Percentiles rank a stretch among this genome's conserved stretches.
phyloP scores from a whole-genome alignment of 2,888 invertebrate species.

The Acleris emargana region DNA sequence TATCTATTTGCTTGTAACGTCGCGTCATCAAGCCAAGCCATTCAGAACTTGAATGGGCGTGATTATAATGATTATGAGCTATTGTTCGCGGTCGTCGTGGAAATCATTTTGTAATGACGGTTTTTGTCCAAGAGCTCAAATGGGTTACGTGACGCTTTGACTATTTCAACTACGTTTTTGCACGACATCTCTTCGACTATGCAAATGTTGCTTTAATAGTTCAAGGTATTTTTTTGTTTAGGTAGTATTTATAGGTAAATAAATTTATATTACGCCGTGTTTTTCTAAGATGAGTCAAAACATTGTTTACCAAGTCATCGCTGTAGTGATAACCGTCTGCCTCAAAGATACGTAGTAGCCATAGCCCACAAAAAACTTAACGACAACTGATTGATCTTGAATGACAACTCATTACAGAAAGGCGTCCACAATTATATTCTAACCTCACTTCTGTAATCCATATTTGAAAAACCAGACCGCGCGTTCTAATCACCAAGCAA shows the following conservation, averaged over 20 bases:
- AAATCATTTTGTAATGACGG: slow-evolving; percentile 10
- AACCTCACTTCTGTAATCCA: not conserved
- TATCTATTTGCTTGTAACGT: slow-evolving; percentile 1
- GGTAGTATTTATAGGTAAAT: not conserved
- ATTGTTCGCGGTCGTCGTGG: slow-evolving; percentile 19
- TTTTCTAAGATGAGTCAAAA: too few relatives aligned
- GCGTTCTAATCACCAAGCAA: slow-evolving; percentile 11
- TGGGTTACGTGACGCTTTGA: slow-evolving; percentile 6
- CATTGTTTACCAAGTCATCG: too few relatives aligned
- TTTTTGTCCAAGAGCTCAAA: slow-evolving; percentile 5
- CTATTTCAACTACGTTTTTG: slow-evolving; percentile 3
- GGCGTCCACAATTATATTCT: too few relatives aligned
- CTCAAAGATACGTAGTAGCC: too few relatives aligned
- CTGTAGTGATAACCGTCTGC: too few relatives aligned
- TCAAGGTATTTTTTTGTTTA: slow-evolving; percentile 14
- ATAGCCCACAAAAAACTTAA: too few relatives aligned
- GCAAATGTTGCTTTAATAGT: slow-evolving; percentile 6
- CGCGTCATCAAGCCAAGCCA: slow-evolving; percentile 8
- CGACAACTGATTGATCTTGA: too few relatives aligned
- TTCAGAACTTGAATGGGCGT: slow-evolving; percentile 23
- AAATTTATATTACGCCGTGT: too few relatives aligned
- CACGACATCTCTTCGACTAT: slow-evolving; percentile 14
- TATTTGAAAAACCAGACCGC: slow-evolving; percentile 2
- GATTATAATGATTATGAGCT: slow-evolving; percentile 28
- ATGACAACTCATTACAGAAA: too few relatives aligned